These are phyloP conservation scores for Apis dorsata DNA, from an alignment of 1,140 invertebrate genomes.

Conservation along the genomic window DNA sequence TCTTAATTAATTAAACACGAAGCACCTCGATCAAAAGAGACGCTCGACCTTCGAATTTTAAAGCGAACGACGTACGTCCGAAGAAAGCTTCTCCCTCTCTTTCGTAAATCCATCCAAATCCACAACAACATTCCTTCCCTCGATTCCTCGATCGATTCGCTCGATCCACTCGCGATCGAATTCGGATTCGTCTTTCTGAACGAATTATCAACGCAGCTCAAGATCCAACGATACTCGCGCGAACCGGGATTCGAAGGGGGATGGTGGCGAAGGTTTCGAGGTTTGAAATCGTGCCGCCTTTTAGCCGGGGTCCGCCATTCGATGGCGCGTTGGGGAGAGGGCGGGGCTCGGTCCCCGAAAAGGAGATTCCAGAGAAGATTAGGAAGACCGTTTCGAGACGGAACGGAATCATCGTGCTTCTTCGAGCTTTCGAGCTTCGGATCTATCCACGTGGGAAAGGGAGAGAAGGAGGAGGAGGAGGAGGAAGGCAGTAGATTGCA, in stretches of 20 bases:
- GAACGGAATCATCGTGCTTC: constrained; percentile 65
- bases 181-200: neutral
- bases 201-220: neutral
- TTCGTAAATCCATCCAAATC: no score
- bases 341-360: constrained; percentile 28
- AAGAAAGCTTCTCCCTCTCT: no score
- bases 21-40: no score
- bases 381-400: constrained; percentile 59
- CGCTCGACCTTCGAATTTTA: no score
- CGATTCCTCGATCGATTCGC: no score
- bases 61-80: no score
- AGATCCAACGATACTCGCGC: constrained; percentile 2
- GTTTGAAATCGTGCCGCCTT: constrained; percentile 22
- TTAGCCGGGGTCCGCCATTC: constrained; percentile 5
- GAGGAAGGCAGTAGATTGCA: constrained; percentile 60
- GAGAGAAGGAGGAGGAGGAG: constrained; percentile 23
- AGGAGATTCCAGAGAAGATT: constrained; percentile 64
- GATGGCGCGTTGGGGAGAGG: neutral
- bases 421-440: constrained; percentile 42
- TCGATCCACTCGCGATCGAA: no score
- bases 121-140: no score
- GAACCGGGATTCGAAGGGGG: neutral
- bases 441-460: constrained; percentile 48
- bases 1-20: no score
- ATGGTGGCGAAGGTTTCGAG: neutral